These are phyloP conservation scores for Oreochromis spilurus DNA, from an alignment of 2,113 vertebrate species.

Conservation along the genomic window DNA sequence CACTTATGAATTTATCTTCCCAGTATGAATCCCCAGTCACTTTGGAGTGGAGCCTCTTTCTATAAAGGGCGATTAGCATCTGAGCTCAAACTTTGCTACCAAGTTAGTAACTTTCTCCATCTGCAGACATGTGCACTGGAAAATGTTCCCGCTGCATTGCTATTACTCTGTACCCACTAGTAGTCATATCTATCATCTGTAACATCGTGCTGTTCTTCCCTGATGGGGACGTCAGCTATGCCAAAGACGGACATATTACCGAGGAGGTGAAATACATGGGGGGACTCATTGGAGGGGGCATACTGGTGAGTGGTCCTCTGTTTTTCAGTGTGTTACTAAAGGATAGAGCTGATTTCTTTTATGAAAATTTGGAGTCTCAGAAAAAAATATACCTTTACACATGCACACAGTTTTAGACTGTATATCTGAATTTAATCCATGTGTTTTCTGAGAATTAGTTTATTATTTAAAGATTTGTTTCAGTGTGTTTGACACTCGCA, in stretches of 20 bases:
- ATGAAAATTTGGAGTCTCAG: not conserved
- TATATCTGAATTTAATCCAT: not conserved
- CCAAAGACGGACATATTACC: constrained; percentile 62
- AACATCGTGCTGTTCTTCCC: constrained; percentile 81
- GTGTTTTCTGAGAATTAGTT: rapidly evolving
- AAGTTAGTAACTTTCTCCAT: not conserved
- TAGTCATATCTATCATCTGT: constrained; percentile 68
- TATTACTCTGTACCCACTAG: constrained; percentile 68
- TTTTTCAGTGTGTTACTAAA: not conserved
- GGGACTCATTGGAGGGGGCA: constrained; percentile 73
- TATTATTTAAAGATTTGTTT: not conserved
- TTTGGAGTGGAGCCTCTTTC: not conserved
- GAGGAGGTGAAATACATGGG: constrained; percentile 80
- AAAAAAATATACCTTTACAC: not conserved
- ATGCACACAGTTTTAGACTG: not conserved
- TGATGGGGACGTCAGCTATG: constrained; percentile 56
- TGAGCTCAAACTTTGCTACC: not conserved
- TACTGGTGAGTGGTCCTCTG: constrained; percentile 70
- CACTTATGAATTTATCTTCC: not conserved
- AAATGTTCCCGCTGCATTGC: constrained; percentile 72
- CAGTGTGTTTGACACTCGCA: not conserved
- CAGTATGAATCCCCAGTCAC: not conserved
- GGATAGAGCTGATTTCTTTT: not conserved
- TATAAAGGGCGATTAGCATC: not conserved
- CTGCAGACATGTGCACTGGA: constrained; percentile 73